Evolutionary conservation across 1,140 invertebrate genomes (phyloP).

Genomic region (Drosophila lacertosa): DNA sequence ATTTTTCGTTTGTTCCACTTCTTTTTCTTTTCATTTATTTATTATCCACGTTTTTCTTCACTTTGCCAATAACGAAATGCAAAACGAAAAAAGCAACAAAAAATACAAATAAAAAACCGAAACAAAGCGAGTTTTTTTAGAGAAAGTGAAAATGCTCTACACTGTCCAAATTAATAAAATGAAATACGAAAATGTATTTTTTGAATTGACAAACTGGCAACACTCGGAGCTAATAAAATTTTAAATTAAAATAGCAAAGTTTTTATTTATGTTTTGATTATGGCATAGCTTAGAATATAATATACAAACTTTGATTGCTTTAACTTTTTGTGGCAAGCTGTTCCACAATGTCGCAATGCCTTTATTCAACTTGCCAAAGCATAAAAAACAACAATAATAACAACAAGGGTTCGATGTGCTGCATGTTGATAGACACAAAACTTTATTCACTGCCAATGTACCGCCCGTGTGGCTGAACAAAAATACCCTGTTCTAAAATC

Average conservation of each 20-base stretch:
- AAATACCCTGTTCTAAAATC: slow-evolving; percentile 16
- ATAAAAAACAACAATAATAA: slow-evolving; percentile 12
- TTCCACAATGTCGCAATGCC: slow-evolving; percentile 17
- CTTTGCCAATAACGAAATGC: slow-evolving; percentile 38
- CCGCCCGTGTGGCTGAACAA: background rate
- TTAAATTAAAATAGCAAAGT: background rate
- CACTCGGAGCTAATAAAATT: background rate
- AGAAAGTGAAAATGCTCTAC: slow-evolving; percentile 15
- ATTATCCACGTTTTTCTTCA: slow-evolving; percentile 37
- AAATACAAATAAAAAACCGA: background rate
- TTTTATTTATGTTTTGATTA: slow-evolving; percentile 5
- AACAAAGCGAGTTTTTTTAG: background rate
- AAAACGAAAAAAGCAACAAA: background rate
- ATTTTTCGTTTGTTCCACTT: slow-evolving; percentile 51
- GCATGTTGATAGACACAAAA: slow-evolving; percentile 49
- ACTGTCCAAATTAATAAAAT: background rate
- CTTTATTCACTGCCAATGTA: slow-evolving; percentile 45
- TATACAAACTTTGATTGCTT: background rate
- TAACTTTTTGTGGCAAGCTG: slow-evolving; percentile 14
- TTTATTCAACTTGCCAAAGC: background rate
- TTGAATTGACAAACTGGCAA: background rate
- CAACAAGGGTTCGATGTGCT: slow-evolving; percentile 40
- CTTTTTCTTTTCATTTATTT: slow-evolving; percentile 62
- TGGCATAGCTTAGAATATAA: background rate
- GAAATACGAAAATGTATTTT: too few relatives aligned